phyloP scores from a whole-genome alignment of 2,888 invertebrate species.

The Caenorhabditis zanzibari region DNA sequence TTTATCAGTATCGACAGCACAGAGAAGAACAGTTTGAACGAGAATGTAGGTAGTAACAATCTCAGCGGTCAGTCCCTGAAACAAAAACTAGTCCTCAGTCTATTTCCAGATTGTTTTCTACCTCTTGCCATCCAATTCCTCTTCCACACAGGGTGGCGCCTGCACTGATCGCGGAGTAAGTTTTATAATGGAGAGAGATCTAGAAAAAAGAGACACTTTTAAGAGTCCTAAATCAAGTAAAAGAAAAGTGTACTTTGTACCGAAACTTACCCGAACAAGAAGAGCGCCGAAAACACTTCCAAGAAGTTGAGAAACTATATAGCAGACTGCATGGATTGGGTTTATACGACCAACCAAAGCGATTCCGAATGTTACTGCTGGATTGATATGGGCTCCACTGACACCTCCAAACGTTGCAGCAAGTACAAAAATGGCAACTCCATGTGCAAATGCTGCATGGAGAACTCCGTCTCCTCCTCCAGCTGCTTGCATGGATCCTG shows the following conservation, averaged over 20 bases:
- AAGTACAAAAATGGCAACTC: slow-evolving; percentile 78
- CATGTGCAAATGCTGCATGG: slow-evolving; percentile 80
- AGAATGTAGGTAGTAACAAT: slow-evolving; percentile 83
- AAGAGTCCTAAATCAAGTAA: neutral
- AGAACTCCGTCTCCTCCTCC: slow-evolving; percentile 66
- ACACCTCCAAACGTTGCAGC: slow-evolving; percentile 77
- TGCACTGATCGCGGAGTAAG: slow-evolving; percentile 50
- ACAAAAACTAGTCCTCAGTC: slow-evolving; percentile 10
- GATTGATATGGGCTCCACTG: slow-evolving; percentile 85
- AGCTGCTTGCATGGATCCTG: slow-evolving; percentile 70
- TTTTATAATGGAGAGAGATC: slow-evolving; percentile 53
- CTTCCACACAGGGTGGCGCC: slow-evolving; percentile 67
- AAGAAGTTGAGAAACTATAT: slow-evolving; percentile 82
- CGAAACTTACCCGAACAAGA: slow-evolving; percentile 75
- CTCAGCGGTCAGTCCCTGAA: slow-evolving; percentile 79
- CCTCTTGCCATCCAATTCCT: slow-evolving; percentile 62
- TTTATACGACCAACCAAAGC: slow-evolving; percentile 75
- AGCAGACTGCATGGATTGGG: slow-evolving; percentile 73
- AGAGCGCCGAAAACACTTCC: slow-evolving; percentile 84
- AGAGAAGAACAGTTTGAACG: slow-evolving; percentile 83
- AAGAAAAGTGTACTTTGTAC: slow-evolving; percentile 38
- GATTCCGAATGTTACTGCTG: slow-evolving; percentile 84
- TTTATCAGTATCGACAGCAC: slow-evolving; percentile 83
- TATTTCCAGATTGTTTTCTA: slow-evolving; percentile 24
- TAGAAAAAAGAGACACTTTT: neutral